phyloP scores from a whole-genome alignment of 2,113 vertebrate species.

The Mobula birostris region DNA sequence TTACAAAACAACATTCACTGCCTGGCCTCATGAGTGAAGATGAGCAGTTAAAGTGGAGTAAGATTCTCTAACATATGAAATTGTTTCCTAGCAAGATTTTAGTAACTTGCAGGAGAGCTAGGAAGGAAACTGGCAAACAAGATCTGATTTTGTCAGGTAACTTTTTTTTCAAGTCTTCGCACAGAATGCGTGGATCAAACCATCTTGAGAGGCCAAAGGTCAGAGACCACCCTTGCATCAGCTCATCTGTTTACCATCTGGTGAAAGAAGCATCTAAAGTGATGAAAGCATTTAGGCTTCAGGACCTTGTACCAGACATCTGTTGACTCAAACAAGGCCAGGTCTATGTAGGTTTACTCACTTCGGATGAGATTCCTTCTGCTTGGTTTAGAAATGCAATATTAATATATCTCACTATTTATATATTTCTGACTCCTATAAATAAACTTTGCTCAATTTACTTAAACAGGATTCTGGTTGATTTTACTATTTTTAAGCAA shows the following conservation, averaged over 20 bases:
- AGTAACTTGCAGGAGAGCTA: not conserved
- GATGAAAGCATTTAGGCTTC: not conserved
- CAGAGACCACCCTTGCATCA: slow-evolving; percentile 14
- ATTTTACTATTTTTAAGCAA: not conserved
- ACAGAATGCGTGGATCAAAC: not conserved
- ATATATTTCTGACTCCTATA: slow-evolving; percentile 23
- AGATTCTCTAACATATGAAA: no score
- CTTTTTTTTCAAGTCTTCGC: not conserved
- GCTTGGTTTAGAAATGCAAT: slow-evolving; percentile 17
- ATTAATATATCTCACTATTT: slow-evolving; percentile 21
- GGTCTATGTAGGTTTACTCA: not conserved
- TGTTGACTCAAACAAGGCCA: not conserved
- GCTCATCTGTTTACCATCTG: slow-evolving; percentile 30
- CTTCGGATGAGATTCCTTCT: not conserved
- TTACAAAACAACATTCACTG: not conserved
- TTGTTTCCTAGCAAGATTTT: not conserved
- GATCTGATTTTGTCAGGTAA: not conserved
- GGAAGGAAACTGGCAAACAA: not conserved
- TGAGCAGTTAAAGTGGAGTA: no score
- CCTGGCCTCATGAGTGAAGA: not conserved
- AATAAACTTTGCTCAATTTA: slow-evolving; percentile 18
- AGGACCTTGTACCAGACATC: not conserved
- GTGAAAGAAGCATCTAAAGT: not conserved
- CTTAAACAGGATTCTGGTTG: slow-evolving; percentile 15
- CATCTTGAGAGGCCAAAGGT: not conserved